Base-by-base conservation (phyloP, 2,797 vertebrate genomes). In the Ctenopoma kingsleyae region DNA sequence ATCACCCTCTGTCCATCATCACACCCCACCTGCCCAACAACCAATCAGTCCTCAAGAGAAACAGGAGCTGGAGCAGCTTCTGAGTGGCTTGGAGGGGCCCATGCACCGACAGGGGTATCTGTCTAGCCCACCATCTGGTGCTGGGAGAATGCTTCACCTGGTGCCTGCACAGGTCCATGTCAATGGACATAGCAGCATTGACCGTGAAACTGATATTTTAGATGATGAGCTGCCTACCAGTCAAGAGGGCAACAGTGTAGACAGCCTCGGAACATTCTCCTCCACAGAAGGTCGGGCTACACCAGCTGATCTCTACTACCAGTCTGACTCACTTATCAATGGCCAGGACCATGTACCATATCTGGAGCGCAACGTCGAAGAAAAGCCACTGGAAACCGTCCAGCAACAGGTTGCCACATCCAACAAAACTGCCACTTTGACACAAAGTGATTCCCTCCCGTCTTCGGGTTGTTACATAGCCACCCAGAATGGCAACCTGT, bases 151-250 rank as follows among this genome's bases (percentile, higher is more conserved):
- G 73, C 95, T 95, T 57, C 98, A 96, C 0, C 84, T 98, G 7
- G 97, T 99, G 59, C 98, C 98, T 0, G 98, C 97, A 62, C 97
- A 99, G 89, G 95, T 99, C 75, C 98, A 99, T 0, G 96, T 98
- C 58, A 99, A 99, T 0, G 97, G 98, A 2, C 95, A 95, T 0
- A 76, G 53, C 8, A 85, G 83, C 0, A 85, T 95, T 0, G 98
- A 99, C 76, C 93, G 98, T 27, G 98, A 99, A 92, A 99, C 98
- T 0, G 98, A 99, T 86, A 99, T 99, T 83, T 91, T 99, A 67
- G 98, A 99, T 0, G 98, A 99, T 16, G 98, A 99, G 41, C 78
- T 99, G 52, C 93, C 98, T 6, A 95, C 94, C 77, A 96, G 95
- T 86, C 97, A 98, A 63, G 98, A 98, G 0, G 96, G 94, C 55